Evolutionary conservation across 2,113 vertebrate genomes (phyloP), one percentile per base, ranked within the genome.

Genomic region (Cyprinus carpio): DNA sequence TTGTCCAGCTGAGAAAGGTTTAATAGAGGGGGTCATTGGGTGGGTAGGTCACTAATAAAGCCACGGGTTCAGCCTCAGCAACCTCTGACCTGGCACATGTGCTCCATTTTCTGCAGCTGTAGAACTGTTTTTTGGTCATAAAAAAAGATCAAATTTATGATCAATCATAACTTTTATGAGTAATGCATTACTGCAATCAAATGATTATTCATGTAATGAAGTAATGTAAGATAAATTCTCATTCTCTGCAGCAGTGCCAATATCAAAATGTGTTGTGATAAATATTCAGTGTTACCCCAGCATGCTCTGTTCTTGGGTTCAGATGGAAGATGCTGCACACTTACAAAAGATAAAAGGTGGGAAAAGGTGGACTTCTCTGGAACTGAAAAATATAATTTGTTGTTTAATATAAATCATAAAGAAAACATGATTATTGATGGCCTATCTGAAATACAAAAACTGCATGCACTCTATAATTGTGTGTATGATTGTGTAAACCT

Each of bases 41-140:
- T 23, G 64, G 29, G 64, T 23, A 46, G 65, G 65, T 82, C 64
- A 82, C 81, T 82, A 29, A 54, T 71, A 82, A 82, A 82, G 65
- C 65, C 46, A 54, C 11, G 81, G 16, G 81, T 82, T 29, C 81
- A 82, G 64, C 65, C 46, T 27, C 34, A 25, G 23, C 5, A 20
- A 82, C 65, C 81, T 54, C 81, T 82, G 65, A 71, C 81, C 81
- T 51, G 46, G 10, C 65, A 69, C 81, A 82, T 71, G 81, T 82
- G 81, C 81, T 69, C 81, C 27, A 82, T 81, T 81, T 81, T 81
- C 46, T 82, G 46, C 64, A 54, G 64, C 46, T 18, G 11, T 23
- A 34, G 46, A 51, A 81, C 79, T 64, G 11, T 27, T 43, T 62
- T 79, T 18, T 62, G 4, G 18, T 54, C 31, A 60, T n/a, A 80